Evolutionary conservation across 2,888 invertebrate genomes (phyloP), one percentile per base, ranked within the genome.

Genomic region (Vanessa cardui): DNA sequence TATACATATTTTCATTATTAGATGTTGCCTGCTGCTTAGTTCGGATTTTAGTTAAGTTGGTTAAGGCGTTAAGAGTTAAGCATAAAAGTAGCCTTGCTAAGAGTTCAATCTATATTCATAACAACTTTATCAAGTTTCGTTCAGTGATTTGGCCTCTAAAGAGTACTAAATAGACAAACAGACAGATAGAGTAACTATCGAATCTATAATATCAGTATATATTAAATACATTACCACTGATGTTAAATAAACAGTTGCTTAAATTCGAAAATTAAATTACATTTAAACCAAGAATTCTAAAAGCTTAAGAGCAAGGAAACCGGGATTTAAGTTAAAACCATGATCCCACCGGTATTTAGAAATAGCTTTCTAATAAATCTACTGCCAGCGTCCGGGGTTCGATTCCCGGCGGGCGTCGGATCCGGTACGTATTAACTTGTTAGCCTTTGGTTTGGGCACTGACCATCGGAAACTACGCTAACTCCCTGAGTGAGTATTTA

Each of bases 321-420:
- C 86, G 79, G 86, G 89, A 88, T 89, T 91, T 89, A 90, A 90
- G 88, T 89, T 88, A 85, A 89, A 87, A 86, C 80, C 86, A 80
- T 77, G 77, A 78, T 83, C 79, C 83, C 77, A 77, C 73, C 77
- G 80, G 83, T 80, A 79, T 83, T 84, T 83, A 82, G 83, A 83
- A 83, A 82, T 85, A 86, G 84, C 86, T 90, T 87, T 86, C 89
- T 85, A 90, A 92, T 91, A 92, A 91, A 91, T 90, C 89, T 88
- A 84, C 83, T 86, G 83, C 86, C 77, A 71, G 76, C 82, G 84
- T 84, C 83, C 85, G 82, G 85, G 83, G 85, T 90, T 90, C 86
- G 88, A 87, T 80, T 90, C 90, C 89, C 91, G 83, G 72, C 80
- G 87, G 91, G 79, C 78, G 68, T 74, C 74, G 78, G 78, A 80